phyloP scores from a whole-genome alignment of 2,113 vertebrate species.

The Cepphus grylle region DNA sequence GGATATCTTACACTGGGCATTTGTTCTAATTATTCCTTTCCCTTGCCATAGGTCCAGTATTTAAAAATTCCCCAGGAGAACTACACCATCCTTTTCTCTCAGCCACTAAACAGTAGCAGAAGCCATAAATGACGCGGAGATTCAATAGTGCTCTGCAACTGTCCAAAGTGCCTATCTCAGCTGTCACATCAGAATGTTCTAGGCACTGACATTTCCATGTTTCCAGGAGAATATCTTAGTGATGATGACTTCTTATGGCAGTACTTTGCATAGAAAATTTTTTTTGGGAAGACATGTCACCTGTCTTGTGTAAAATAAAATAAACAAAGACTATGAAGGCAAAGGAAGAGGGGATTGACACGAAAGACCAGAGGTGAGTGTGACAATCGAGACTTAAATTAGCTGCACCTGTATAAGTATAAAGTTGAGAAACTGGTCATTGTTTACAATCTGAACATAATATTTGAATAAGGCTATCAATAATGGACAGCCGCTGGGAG shows the following conservation, averaged over 20 bases:
- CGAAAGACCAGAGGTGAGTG: not conserved
- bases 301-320: not conserved
- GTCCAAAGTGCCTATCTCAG: not conserved
- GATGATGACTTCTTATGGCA: not conserved
- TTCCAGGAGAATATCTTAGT: not conserved
- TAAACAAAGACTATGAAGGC: not conserved
- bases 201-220: not conserved
- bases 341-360: not conserved
- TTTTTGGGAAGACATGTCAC: not conserved
- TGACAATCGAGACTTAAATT: not conserved
- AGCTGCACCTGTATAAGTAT: not conserved
- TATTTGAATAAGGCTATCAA: slow-evolving; percentile 51
- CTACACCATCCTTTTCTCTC: not conserved
- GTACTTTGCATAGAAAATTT: not conserved
- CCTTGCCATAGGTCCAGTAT: not conserved
- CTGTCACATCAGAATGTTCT: not conserved
- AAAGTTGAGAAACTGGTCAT: not conserved
- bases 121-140: not conserved
- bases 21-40: not conserved
- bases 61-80: not conserved
- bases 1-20: not conserved
- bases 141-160: not conserved
- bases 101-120: not conserved
- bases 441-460: slow-evolving; percentile 22
- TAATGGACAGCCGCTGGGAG: not conserved